These are phyloP conservation scores for Cynopterus sphinx DNA, from an alignment of 2,797 vertebrate genomes.

Conservation along the genomic window DNA sequence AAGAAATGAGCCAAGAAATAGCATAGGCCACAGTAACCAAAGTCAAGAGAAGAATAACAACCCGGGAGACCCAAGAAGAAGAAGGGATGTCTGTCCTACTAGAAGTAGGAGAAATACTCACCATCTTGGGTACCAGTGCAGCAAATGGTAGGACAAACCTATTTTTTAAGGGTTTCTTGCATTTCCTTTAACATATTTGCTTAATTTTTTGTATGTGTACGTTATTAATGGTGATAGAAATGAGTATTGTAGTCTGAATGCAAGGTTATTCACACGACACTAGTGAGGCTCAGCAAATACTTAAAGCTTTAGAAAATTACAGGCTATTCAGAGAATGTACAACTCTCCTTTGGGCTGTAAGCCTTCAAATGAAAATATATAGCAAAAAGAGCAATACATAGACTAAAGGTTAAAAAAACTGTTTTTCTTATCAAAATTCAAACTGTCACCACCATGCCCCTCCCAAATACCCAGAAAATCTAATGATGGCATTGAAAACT, in stretches of 20 bases:
- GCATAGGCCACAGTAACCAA: neutral
- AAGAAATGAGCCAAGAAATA: neutral
- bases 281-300: neutral
- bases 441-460: neutral
- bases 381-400: neutral
- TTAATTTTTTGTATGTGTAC: neutral
- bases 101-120: neutral
- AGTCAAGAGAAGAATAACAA: neutral
- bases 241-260: rapidly evolving
- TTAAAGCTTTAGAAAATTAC: neutral
- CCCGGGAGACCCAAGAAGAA: neutral
- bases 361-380: neutral
- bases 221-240: neutral
- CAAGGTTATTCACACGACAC: neutral
- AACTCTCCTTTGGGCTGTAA: neutral
- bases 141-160: neutral
- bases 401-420: neutral
- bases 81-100: rapidly evolving
- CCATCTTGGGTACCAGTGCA: neutral
- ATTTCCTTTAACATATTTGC: neutral
- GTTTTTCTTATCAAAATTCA: neutral
- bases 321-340: neutral
- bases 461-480: rapidly evolving
- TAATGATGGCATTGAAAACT: neutral
- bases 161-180: neutral